Evolutionary conservation across 2,888 invertebrate genomes (phyloP), one percentile per base, ranked within the genome.

Genomic region (Mimachlamys varia): DNA sequence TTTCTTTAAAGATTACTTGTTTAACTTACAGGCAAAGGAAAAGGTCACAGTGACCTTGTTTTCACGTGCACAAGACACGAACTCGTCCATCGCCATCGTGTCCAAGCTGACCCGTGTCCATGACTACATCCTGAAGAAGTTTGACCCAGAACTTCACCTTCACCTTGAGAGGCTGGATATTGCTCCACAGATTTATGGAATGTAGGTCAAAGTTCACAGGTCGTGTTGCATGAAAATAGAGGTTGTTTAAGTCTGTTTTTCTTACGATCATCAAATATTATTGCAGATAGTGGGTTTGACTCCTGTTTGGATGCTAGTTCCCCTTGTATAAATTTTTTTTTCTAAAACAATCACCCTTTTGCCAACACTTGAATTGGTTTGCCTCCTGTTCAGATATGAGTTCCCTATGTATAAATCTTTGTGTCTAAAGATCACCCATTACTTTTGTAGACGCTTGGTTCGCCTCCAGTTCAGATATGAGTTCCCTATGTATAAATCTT

Each of bases 141-240:
- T 97, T 94, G 98, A 98, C 95, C 97, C 97, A 13, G 97, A 97
- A 92, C 96, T 98, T 87, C 98, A 97, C 93, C 97, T 97, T 92
- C 98, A 98, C 97, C 97, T 98, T 89, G 97, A 97, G 88, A 97
- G 97, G 89, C 97, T 98, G 94, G 98, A 98, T 95, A 98, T 98
- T 94, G 98, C 98, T n/a, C 97, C 98, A 95, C 98, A 98, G 94
- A 97, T 98, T 62, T 98, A 98, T 96, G 98, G 98, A 96, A 98
- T 98, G 98, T 98, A 96, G 97, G 98, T 97, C 76, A 76, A 76
- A 76, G 33, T 33, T 76, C 33, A 33, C 33, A 33, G 27, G 7
- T 76, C 33, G 19, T 22, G 58, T n/a, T n/a, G n/a, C 22, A 58
- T n/a, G 44, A 22, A 19, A 19, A 22, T 58, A 58, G 3, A 58